phyloP scores from a whole-genome alignment of 2,888 invertebrate species.

The Seira musarum region DNA sequence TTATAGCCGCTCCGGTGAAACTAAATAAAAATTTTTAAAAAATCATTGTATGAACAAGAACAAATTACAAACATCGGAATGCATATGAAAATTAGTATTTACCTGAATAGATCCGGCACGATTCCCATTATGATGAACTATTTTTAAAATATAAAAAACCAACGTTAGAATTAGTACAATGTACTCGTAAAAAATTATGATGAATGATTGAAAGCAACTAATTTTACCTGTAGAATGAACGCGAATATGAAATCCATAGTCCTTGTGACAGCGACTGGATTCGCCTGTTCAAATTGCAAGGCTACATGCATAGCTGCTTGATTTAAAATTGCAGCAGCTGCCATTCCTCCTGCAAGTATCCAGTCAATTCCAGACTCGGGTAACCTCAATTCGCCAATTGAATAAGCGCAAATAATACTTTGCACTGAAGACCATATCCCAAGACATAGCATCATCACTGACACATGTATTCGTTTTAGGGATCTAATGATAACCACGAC shows the following conservation, averaged over 20 bases:
- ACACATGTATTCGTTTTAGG: constrained; percentile 59
- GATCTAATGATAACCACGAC: constrained; percentile 61
- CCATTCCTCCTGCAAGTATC: constrained; percentile 41
- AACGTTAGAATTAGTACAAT: no score
- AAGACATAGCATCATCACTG: constrained; percentile 58
- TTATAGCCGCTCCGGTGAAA: constrained; percentile 41
- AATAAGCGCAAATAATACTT: constrained; percentile 41
- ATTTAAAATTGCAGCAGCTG: constrained; percentile 41
- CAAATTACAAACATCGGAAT: no score
- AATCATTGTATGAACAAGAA: no score
- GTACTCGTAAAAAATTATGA: no score
- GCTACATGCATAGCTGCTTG: constrained; percentile 60
- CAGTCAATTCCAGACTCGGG: constrained; percentile 47
- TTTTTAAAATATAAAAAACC: no score
- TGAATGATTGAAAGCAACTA: no score
- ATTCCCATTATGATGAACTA: constrained; percentile 58
- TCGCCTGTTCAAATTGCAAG: constrained; percentile 62
- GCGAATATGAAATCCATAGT: constrained; percentile 62
- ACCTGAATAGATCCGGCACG: constrained; percentile 64
- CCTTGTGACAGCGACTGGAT: constrained; percentile 57
- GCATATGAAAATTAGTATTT: constrained; percentile 6
- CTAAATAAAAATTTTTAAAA: constrained; percentile 35
- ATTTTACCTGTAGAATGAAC: constrained; percentile 63
- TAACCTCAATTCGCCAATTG: constrained; percentile 54
- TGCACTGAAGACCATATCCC: constrained; percentile 57